Evolutionary conservation across 2,888 invertebrate species (phyloP), one percentile per base, ranked within the genome.

Genomic region (Rhaphigaster nebulosa): DNA sequence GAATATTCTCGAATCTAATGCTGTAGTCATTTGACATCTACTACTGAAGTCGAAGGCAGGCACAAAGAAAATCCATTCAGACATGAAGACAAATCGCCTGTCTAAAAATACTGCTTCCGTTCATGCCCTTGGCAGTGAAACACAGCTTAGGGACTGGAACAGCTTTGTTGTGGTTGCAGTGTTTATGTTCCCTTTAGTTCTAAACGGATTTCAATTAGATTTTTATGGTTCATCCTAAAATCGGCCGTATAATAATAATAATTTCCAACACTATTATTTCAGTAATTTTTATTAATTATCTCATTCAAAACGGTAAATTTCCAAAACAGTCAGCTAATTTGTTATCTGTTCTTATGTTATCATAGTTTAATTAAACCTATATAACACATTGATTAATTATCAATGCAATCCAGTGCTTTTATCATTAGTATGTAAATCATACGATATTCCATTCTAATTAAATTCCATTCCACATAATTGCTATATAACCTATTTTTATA

Each of bases 31-130:
- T 65, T 65, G 29, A 76, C 70, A 38, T 76, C 18, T 76, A 38
- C 38, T 20, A 8, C 38, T 76, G 34, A 38, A 76, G 70, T 12
- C 70, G 34, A 76, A 76, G 34, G 38, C 20, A 38, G 70, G 34
- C 34, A 76, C 70, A 76, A 76, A 76, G 70, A 76, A 76, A 76
- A 76, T 6, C 70, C 70, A 76, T 76, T 76, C 70, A 76, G 70
- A 76, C 70, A 76, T 20, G 70, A 76, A 76, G 70, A 76, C 70
- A 76, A 76, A 76, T 76, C 70, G 70, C 10, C 23, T 76, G 70
- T 20, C 70, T 76, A 76, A 76, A 76, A 76, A 76, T 76, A 76
- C 34, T 20, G 20, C 34, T 76, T 76, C 70, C 70, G 70, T 38
- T 76, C 34, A 38, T 38, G 70, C 38, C 70, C 70, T 76, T 76